A percentile compares a stretch with the other conserved stretches of the same genome.
These are phyloP conservation scores for Eulithis prunata DNA, from an alignment of 2,888 invertebrate species.

Conservation along the genomic window DNA sequence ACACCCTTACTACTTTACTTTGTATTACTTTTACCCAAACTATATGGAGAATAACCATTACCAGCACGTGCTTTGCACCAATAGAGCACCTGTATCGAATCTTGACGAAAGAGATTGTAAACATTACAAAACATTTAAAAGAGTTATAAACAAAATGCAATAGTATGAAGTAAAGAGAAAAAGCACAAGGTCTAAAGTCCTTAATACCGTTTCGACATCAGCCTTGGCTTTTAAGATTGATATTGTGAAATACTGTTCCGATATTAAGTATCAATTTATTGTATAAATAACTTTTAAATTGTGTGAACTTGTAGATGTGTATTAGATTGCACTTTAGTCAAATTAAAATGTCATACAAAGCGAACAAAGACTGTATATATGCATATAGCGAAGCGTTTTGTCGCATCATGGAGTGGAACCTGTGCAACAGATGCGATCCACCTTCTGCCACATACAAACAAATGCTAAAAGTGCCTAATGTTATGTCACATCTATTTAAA, in stretches of 20 bases:
- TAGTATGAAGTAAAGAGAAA: constrained; percentile 25
- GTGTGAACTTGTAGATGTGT: too few species aligned
- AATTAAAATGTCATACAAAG: too few species aligned
- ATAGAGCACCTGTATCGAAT: constrained; percentile 24
- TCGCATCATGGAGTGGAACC: too few species aligned
- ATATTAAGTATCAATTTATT: not conserved
- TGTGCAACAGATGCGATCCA: too few species aligned
- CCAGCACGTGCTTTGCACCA: constrained; percentile 8
- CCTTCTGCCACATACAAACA: too few species aligned
- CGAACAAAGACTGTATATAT: too few species aligned
- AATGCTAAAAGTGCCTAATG: too few species aligned
- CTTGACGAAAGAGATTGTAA: constrained; percentile 18
- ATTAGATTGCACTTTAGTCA: too few species aligned
- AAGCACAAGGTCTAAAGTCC: constrained; percentile 31
- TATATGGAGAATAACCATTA: constrained; percentile 1
- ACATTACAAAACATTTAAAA: constrained; percentile 16
- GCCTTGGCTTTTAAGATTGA: constrained; percentile 35
- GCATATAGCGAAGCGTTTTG: too few species aligned
- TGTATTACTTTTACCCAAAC: not conserved
- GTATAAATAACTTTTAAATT: not conserved
- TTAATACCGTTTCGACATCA: constrained; percentile 32
- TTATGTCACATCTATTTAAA: too few species aligned
- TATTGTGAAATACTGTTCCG: constrained; percentile 4
- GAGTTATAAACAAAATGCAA: constrained; percentile 1
- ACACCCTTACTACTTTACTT: too few species aligned